These are phyloP conservation scores for Scaptomyza flava DNA, from an alignment of 2,888 invertebrate species.

Conservation along the genomic window DNA sequence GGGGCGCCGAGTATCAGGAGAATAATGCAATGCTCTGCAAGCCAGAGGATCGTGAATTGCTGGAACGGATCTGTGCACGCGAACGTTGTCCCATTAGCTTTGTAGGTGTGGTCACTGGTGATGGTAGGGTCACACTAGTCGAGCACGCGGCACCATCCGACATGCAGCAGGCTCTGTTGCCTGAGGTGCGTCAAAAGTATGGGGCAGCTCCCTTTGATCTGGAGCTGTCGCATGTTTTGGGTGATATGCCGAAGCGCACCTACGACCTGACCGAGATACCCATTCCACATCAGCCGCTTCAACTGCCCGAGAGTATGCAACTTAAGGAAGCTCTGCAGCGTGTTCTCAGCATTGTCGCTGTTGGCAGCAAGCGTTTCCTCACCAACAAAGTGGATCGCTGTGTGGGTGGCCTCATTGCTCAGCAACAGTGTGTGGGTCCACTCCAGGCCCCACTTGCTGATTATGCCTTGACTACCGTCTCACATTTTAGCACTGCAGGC, in stretches of 20 bases:
- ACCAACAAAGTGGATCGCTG: conserved; percentile 98
- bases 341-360: conserved; percentile 94
- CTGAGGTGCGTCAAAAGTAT: conserved; percentile 69
- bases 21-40: conserved; percentile 95
- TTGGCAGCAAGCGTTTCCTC: conserved; percentile 97
- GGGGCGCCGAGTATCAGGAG: conserved; percentile 99
- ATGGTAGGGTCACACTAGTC: conserved; percentile 90
- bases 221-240: conserved; percentile 94
- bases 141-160: conserved; percentile 85
- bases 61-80: conserved; percentile 91
- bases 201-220: conserved; percentile 92
- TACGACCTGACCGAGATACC: conserved; percentile 81
- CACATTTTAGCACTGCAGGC: conserved; percentile 92
- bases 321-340: conserved; percentile 84
- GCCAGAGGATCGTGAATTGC: conserved; percentile 87
- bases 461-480: conserved; percentile 95
- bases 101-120: conserved; percentile 96
- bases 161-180: conserved; percentile 80
- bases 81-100: conserved; percentile 97
- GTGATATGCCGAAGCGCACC: conserved; percentile 92
- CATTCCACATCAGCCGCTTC: conserved; percentile 68
- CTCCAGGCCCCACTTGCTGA: conserved; percentile 98
- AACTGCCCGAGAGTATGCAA: conserved; percentile 83
- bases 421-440: conserved; percentile 99
- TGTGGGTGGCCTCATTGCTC: conserved; percentile 97